phyloP scores from a whole-genome alignment of 2,113 vertebrate genomes.

The Verasper variegatus region DNA sequence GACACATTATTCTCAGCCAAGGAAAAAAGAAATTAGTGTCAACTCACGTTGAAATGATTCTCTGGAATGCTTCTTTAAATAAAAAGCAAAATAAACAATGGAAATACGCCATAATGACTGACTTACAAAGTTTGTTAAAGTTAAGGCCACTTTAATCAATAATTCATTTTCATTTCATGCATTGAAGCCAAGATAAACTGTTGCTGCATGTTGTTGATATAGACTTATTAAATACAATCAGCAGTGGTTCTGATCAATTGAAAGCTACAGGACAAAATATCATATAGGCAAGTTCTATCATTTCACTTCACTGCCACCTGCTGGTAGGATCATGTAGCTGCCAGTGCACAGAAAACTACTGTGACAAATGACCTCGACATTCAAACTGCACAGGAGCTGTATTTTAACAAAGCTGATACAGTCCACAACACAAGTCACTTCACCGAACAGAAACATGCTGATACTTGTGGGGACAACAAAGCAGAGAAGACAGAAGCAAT shows the following conservation, averaged over 20 bases:
- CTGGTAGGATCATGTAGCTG: slow-evolving; percentile 15
- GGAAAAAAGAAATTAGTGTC: too few relatives aligned
- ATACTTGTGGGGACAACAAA: not conserved
- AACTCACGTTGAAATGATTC: too few relatives aligned
- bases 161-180: too few relatives aligned
- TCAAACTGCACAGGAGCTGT: not conserved
- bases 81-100: not conserved
- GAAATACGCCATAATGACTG: too few relatives aligned
- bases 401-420: not conserved
- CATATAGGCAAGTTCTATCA: not conserved
- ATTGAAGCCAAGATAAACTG: too few relatives aligned
- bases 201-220: too few relatives aligned
- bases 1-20: too few relatives aligned
- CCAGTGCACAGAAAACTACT: not conserved
- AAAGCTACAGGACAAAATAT: not conserved
- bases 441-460: not conserved
- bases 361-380: not conserved
- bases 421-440: not conserved
- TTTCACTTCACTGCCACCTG: slow-evolving; percentile 56
- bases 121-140: too few relatives aligned
- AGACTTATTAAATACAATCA: not conserved
- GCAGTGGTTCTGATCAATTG: not conserved
- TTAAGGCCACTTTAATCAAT: too few relatives aligned
- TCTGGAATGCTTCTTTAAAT: not conserved
- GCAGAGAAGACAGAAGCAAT: not conserved